Percentiles rank a stretch among this genome's conserved stretches.
Evolutionary conservation across 2,888 invertebrate species (phyloP).

Genomic region (Phaedon cochleariae): DNA sequence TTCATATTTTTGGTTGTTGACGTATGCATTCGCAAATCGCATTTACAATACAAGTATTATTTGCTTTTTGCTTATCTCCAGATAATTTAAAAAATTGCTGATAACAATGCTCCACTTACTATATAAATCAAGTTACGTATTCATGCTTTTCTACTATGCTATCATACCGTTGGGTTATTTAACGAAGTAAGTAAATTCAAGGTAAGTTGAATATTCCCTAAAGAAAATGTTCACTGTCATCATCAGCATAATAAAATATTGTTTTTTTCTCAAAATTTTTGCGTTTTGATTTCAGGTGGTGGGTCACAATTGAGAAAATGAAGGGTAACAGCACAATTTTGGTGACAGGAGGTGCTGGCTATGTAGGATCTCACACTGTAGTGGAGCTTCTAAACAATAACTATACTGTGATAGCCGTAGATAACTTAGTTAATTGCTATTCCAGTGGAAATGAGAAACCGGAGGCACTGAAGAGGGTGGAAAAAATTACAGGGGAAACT

Average conservation of each 20-base stretch:
- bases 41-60: no score
- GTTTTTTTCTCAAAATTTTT: no score
- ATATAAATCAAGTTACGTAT: conserved; percentile 56
- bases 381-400: conserved; percentile 79
- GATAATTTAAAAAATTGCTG: conserved; percentile 31
- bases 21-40: conserved; percentile 22
- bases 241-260: no score
- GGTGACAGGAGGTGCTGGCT: conserved; percentile 95
- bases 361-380: conserved; percentile 93
- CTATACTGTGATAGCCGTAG: conserved; percentile 84
- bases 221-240: conserved; percentile 7
- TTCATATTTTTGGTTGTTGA: conserved; percentile 5
- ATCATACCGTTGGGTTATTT: conserved; percentile 59
- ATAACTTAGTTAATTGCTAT: conserved; percentile 87
- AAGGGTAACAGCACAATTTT: conserved; percentile 68
- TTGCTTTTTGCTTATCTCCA: conserved; percentile 25
- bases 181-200: conserved; percentile 58
- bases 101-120: conserved; percentile 57
- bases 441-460: conserved; percentile 71
- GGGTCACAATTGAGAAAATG: conserved; percentile 55
- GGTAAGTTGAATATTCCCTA: no score
- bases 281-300: conserved; percentile 51
- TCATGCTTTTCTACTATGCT: conserved; percentile 58
- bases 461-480: conserved; percentile 79
- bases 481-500: conserved; percentile 77